Evolutionary conservation across 2,797 vertebrate species (phyloP), one percentile per base, ranked within the genome.

Genomic region (Danio kyathit): DNA sequence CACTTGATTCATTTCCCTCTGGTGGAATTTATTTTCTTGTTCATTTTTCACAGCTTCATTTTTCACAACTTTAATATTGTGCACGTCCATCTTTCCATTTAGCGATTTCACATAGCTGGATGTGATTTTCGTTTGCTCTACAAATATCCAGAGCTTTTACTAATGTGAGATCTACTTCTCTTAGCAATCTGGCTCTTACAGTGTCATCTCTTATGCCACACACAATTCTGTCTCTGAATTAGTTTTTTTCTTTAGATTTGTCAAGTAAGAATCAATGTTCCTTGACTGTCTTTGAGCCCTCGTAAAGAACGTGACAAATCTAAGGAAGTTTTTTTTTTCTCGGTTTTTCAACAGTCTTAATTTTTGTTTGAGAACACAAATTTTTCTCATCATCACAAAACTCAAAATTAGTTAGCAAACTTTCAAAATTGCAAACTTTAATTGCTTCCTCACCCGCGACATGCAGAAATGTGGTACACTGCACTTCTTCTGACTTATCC

Each of bases 401-500:
- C 6, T 9, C 46, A 44, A 66, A 72, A 5, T 64, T 76, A 16
- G n/a, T n/a, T n/a, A n/a, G n/a, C n/a, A n/a, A n/a, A n/a, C n/a
- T n/a, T n/a, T n/a, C n/a, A n/a, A n/a, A n/a, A n/a, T 75, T 80
- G 5, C 17, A 54, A 11, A 76, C 64, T 7, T 71, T 63, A 9
- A 80, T 69, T 12, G 13, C 59, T 38, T 77, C 66, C 54, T 77
- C 43, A 43, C 73, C 66, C 7, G 51, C 41, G 5, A 81, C 43
- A 2, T 77, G 73, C 12, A 81, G 70, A 40, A 84, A 80, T 7
- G 65, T 84, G 10, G 82, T 72, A 6, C 72, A 70, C 19, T 76
- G 48, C 57, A 70, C 64, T 6, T 29, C 65, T 13, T 65, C 72
- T 0, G 56, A 61, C 13, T 57, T 76, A 19, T 76, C 48, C 6